Percentiles rank a stretch among this genome's conserved stretches.
Conservation (phyloP, 2,888 invertebrate species). For the Drosophila pegasa region DNA sequence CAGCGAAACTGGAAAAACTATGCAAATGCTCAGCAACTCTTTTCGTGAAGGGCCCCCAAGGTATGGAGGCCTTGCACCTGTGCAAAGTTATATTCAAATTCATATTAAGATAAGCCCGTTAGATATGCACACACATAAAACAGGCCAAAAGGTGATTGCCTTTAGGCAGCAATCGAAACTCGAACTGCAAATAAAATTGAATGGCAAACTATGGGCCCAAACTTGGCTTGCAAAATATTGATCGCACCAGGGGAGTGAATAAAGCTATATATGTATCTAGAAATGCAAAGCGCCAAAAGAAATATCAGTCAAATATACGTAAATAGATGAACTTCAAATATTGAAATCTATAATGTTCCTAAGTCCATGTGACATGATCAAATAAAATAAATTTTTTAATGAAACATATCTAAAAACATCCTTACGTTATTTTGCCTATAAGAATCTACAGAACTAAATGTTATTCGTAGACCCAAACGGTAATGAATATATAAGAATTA, state of each 20-base stretch:
- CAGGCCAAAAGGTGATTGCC: slow-evolving; percentile 3
- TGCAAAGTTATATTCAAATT: slow-evolving; percentile 26
- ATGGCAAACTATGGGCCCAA: background rate
- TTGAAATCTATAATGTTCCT: too few relatives aligned
- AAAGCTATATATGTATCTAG: too few relatives aligned
- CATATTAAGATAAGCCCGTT: slow-evolving; percentile 31
- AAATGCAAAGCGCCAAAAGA: background rate
- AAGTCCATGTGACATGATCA: too few relatives aligned
- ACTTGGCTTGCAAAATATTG: background rate
- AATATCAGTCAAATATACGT: too few relatives aligned
- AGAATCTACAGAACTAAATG: too few relatives aligned
- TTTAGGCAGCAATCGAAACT: background rate
- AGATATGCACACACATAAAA: background rate
- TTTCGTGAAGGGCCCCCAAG: background rate
- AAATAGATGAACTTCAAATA: too few relatives aligned
- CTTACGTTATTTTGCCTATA: too few relatives aligned
- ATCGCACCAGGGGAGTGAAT: background rate
- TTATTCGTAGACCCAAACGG: too few relatives aligned
- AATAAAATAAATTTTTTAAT: too few relatives aligned
- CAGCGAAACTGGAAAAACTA: slow-evolving; percentile 31
- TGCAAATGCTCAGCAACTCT: slow-evolving; percentile 38
- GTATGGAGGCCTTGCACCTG: background rate
- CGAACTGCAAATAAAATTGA: background rate
- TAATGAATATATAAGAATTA: too few relatives aligned
- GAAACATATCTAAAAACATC: too few relatives aligned